Evolutionary conservation across 2,113 vertebrate genomes (phyloP).

Genomic region (rabbit (Oryctolagus cuniculus)): mOryCun1.1 NC_091443.1:48736501-48737000

Average conservation of each 20-base stretch:
- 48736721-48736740: neutral
- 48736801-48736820: neutral
- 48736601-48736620: neutral
- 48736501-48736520: neutral
- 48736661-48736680: neutral
- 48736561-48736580: neutral
- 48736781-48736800: neutral
- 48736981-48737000: neutral
- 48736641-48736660: neutral
- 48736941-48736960: neutral
- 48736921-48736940: neutral
- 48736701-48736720: neutral
- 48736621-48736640: neutral
- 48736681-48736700: neutral
- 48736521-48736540: neutral
- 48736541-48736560: neutral
- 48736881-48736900: neutral
- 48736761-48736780: neutral
- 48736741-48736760: neutral
- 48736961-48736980: conserved; percentile 40
- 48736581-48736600: neutral
- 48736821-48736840: neutral
- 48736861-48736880: neutral
- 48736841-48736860: neutral
- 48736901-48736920: neutral